Conservation (phyloP, 2,113 vertebrate species). For the Acrocephalus arundinaceus region DNA sequence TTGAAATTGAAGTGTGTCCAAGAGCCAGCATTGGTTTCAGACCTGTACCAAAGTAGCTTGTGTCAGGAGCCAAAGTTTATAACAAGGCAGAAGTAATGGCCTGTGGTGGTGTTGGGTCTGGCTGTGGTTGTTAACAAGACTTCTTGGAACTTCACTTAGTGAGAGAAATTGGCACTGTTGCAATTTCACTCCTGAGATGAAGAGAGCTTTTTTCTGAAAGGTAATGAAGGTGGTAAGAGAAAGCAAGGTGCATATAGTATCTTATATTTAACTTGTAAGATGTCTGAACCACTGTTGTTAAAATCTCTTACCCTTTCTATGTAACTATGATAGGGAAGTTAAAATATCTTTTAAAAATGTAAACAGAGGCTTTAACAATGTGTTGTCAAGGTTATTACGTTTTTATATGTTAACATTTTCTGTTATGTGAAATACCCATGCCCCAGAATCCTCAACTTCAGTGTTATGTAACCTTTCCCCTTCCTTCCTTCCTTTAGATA, state of each 20-base stretch:
- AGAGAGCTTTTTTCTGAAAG: background rate
- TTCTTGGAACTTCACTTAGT: background rate
- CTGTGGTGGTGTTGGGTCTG: background rate
- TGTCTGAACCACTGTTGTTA: background rate
- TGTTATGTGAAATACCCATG: background rate
- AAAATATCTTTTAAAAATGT: background rate
- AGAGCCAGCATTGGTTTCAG: background rate
- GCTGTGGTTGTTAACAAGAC: background rate
- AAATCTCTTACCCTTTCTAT: background rate
- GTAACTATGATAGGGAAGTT: background rate
- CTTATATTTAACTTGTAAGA: background rate
- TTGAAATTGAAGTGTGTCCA: background rate
- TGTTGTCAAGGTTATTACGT: background rate
- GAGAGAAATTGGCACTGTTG: background rate
- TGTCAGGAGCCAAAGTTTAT: background rate
- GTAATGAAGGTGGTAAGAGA: background rate
- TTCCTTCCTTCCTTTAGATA: slow-evolving; percentile 77
- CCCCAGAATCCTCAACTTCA: background rate
- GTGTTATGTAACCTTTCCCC: background rate
- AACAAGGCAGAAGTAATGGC: background rate
- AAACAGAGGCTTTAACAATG: background rate
- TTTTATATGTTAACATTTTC: background rate
- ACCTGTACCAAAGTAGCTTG: background rate
- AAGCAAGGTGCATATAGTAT: background rate
- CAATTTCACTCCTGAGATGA: background rate